These are phyloP conservation scores for Podabrus alpinus DNA, from an alignment of 2,888 invertebrate genomes.

Conservation along the genomic window DNA sequence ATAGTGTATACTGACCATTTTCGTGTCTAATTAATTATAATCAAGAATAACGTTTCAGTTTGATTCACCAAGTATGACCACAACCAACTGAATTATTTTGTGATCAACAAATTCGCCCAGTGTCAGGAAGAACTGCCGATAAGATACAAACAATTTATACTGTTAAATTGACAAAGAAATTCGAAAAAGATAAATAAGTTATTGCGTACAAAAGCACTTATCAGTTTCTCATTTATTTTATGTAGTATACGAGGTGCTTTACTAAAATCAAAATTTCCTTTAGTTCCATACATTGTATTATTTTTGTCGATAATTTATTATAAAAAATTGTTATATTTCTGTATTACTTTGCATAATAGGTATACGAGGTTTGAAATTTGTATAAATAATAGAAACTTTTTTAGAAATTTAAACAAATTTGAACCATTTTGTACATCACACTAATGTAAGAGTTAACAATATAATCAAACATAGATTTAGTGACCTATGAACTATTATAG, in stretches of 20 bases:
- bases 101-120: constrained; percentile 3
- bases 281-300: neutral
- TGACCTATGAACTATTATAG: neutral
- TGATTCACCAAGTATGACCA: neutral
- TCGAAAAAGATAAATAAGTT: neutral
- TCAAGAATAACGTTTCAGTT: neutral
- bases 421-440: neutral
- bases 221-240: neutral
- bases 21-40: neutral
- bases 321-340: no score
- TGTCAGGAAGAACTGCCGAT: constrained; percentile 23
- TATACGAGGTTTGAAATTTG: no score
- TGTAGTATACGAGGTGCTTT: neutral
- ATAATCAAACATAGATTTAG: neutral
- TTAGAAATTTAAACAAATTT: neutral
- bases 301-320: neutral
- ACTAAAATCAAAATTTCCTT: neutral
- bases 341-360: no score
- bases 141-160: constrained; percentile 13
- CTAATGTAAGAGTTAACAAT: neutral
- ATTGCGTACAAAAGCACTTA: neutral
- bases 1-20: neutral
- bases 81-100: neutral
- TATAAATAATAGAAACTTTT: no score
- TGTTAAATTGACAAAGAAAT: neutral